Base-by-base conservation (phyloP, 2,113 vertebrate species). In the Takifugu bimaculatus region DNA sequence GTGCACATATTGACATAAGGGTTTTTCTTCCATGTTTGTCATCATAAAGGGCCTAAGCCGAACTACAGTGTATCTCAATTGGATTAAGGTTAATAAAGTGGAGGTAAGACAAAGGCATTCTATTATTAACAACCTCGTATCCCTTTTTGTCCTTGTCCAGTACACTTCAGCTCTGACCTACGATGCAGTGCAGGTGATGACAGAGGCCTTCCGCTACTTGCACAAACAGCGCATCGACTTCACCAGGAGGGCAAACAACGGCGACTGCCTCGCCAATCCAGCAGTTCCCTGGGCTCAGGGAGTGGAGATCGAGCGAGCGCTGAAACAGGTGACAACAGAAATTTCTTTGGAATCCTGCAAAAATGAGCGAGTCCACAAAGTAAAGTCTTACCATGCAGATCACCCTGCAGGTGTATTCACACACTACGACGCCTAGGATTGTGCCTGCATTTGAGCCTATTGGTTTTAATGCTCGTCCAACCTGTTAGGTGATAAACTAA, bases 171-270 rank as follows among this genome's bases (percentile, higher is more conserved):
- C 97, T 47, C 85, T 99, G 89, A 98, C 97, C 12, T 99, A 97
- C 39, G 97, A 99, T 15, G 95, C 96, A 1, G 97, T 99, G 27
- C 96, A 98, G 90, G 97, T 99, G 85, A 99, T 99, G 96, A 97
- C 94, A 0, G 95, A 98, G 87, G 96, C 96, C 11, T 99, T 99
- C 79, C 93, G 94, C 50, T 95, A 95, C 79, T 91, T 99, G 13
- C 92, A 96, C 63, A 98, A 98, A 67, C 96, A 99, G 70, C 93
- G 93, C 73, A 95, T 98, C 61, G 95, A 98, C 84, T 96, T 98
- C 76, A 95, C 94, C 57, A 90, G 95, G 74, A 91, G 94, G 70
- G 96, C 94, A 39, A 99, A 97, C 74, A 95, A 92, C 1, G 97
- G 97, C n/a, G 97, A 99, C 78, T 99, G 97, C 65, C 91, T 99